Base-by-base conservation (phyloP, 2,888 invertebrate species). In the Caprella mutica region DNA sequence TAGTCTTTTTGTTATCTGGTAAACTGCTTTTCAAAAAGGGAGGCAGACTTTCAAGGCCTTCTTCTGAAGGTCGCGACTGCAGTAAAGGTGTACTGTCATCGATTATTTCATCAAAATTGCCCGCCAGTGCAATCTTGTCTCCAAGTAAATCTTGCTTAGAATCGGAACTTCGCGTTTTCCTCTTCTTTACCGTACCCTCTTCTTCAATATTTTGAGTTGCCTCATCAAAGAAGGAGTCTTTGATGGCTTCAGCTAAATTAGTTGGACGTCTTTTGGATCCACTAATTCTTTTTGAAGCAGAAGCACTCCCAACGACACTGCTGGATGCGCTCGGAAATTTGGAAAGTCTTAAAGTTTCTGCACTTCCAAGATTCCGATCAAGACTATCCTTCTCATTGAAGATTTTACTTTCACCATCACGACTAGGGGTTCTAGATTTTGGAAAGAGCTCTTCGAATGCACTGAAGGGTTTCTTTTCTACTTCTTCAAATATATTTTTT, bases 381-480 rank as follows among this genome's bases (percentile, higher is more conserved):
- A n/a, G n/a, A n/a, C 44, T 44, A 17, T 30, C 48, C 8, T 30
- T 48, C 3, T 27, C 27, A 9, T 27, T 27, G 17, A 14, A 9
- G 33, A 8, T 33, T 33, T 33, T 33, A 14, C 33, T 14, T 33
- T 8, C 33, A 33, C 9, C 14, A 14, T 14, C 33, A 8, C 9
- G 8, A 14, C 33, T 33, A 9, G 33, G 14, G 8, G 33, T 14
- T 8, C 33, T 33, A 14, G 48, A 48, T 12, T 14, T 17, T 21
- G 48, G 30, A 29, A 5, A 3, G 17, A 48, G 29, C 6, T 29
- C 30, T 48, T 48, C 48, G 19, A 48, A 48, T n/a, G 48, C 48
- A 30, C 48, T 48, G 48, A 48, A 48, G 4, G 48, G 48, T 21
- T 48, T 48, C n/a, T 48, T 48, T 9, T 30, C 29, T 30, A 48